Evolutionary conservation across 2,113 vertebrate species (phyloP).

Genomic region (Gnathonemus echidnorhynchus): DNA sequence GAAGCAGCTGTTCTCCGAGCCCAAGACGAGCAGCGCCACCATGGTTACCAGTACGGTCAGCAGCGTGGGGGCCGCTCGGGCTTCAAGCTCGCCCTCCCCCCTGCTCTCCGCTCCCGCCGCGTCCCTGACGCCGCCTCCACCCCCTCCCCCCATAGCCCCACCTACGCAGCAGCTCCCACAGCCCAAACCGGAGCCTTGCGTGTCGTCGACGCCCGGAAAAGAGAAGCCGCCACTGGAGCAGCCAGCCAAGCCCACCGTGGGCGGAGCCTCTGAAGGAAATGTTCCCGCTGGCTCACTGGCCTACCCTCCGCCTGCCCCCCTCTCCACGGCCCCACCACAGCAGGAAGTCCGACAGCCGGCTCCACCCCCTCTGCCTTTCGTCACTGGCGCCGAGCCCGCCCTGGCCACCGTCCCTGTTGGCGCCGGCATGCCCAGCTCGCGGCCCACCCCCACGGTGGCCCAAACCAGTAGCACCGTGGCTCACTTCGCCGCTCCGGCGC

Average conservation of each 20-base stretch:
- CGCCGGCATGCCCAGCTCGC: conserved; percentile 58
- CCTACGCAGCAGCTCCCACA: conserved; percentile 55
- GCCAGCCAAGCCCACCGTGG: conserved; percentile 40
- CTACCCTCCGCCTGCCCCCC: conserved; percentile 33
- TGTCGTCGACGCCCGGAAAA: conserved; percentile 61
- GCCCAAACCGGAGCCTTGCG: conserved; percentile 71
- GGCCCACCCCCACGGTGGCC: conserved; percentile 68
- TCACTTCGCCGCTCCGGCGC: conserved; percentile 81
- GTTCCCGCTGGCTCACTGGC: conserved; percentile 55
- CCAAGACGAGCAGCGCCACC: conserved; percentile 66
- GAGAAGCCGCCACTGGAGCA: conserved; percentile 69
- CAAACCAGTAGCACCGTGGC: conserved; percentile 82
- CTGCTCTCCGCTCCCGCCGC: conserved; percentile 54
- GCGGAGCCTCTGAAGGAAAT: conserved; percentile 58
- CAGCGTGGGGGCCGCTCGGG: conserved; percentile 58
- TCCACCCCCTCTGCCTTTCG: conserved; percentile 61
- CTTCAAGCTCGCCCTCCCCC: conserved; percentile 57
- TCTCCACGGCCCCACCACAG: conserved; percentile 45
- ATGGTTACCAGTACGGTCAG: conserved; percentile 62
- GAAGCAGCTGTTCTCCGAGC: conserved; percentile 86
- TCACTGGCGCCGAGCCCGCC: conserved; percentile 72
- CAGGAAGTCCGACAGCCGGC: conserved; percentile 57
- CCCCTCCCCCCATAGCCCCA: conserved; percentile 58
- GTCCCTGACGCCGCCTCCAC: conserved; percentile 60
- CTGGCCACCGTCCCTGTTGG: conserved; percentile 51